These are phyloP conservation scores for Lagothrix lagotricha DNA, from an alignment of 2,797 vertebrate genomes.

Conservation along the genomic window DNA sequence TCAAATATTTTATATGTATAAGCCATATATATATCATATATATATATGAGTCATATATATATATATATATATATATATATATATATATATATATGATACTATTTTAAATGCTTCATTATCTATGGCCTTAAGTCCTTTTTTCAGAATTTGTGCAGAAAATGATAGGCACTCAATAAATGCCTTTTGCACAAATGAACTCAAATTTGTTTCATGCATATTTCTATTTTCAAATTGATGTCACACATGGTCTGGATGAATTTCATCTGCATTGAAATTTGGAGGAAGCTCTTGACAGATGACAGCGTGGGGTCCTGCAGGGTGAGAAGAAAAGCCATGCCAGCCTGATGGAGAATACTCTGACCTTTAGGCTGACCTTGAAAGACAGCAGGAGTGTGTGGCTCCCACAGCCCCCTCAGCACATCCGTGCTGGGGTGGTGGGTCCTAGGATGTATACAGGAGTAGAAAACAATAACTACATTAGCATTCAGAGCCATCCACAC, in stretches of 20 bases:
- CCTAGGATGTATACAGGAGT: not conserved
- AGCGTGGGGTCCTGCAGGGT: conserved; percentile 43
- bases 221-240: conserved; percentile 64
- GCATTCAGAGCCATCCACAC: conserved; percentile 36
- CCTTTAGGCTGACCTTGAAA: conserved; percentile 45
- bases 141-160: conserved; percentile 33
- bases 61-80: too few species aligned
- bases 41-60: too few species aligned
- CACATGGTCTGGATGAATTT: conserved; percentile 63
- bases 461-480: conserved; percentile 55
- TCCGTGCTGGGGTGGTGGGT: rapidly evolving
- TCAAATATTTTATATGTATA: not conserved
- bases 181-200: conserved; percentile 39
- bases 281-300: conserved; percentile 61
- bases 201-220: conserved; percentile 49
- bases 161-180: conserved; percentile 11
- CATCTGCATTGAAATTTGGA: conserved; percentile 64
- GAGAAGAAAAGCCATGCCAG: conserved; percentile 45
- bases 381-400: not conserved
- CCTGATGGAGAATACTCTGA: conserved; percentile 31
- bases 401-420: not conserved
- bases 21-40: not conserved
- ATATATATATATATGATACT: not conserved
- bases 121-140: conserved; percentile 20
- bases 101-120: conserved; percentile 39